These are phyloP conservation scores for Hemicrepidius hirtus DNA, from an alignment of 2,888 invertebrate species.

Conservation along the genomic window DNA sequence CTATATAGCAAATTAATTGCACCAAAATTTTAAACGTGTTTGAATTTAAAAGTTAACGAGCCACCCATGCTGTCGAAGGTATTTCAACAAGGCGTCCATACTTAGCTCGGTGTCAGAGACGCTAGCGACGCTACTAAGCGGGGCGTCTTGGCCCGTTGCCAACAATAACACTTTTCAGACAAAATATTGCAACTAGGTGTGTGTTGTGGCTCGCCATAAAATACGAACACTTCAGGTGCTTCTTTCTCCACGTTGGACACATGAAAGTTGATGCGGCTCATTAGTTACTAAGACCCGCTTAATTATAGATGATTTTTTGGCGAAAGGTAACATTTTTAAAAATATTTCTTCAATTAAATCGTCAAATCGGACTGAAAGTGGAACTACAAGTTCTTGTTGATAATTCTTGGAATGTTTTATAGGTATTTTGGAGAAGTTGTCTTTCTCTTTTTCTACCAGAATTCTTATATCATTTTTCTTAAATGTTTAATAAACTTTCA, in stretches of 20 bases:
- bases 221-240: slow-evolving; percentile 23
- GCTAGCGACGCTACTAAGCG: slow-evolving; percentile 61
- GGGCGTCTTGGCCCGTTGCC: slow-evolving; percentile 63
- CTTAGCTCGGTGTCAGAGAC: slow-evolving; percentile 62
- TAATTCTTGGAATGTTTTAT: too few species aligned
- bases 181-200: slow-evolving; percentile 64
- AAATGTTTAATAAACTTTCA: not conserved
- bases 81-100: slow-evolving; percentile 58
- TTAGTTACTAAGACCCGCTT: slow-evolving; percentile 17
- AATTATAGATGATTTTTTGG: slow-evolving; percentile 17
- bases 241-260: slow-evolving; percentile 31
- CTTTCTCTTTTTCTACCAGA: not conserved
- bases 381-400: too few species aligned
- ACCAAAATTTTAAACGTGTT: not conserved
- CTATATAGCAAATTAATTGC: slow-evolving; percentile 3
- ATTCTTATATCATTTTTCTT: too few species aligned
- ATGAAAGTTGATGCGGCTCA: slow-evolving; percentile 37
- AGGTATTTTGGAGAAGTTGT: not conserved
- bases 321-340: slow-evolving; percentile 6
- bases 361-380: not conserved
- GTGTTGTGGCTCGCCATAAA: slow-evolving; percentile 36
- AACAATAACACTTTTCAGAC: slow-evolving; percentile 66
- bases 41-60: slow-evolving; percentile 30
- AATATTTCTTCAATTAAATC: not conserved
- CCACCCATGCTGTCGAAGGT: slow-evolving; percentile 43